Percentiles rank a stretch among this genome's conserved stretches.
Conservation (phyloP, 64 coral and sea anemone genomes). For the Pachyseris speciosa region DNA sequence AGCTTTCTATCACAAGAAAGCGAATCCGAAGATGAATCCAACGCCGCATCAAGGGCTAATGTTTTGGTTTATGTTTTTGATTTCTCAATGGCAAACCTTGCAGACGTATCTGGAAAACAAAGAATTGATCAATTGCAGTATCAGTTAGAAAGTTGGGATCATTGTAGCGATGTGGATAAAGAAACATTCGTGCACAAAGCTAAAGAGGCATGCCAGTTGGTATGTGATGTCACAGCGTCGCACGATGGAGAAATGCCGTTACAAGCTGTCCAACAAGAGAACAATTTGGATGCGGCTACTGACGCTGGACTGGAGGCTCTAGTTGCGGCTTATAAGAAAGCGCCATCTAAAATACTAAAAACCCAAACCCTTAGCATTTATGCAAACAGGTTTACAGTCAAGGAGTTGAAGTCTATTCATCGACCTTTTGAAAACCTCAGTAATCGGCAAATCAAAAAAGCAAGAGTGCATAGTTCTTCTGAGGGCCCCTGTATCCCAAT, state of each 20-base stretch:
- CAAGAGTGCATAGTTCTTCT: neutral
- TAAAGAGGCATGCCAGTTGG: too few relatives aligned
- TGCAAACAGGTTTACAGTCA: neutral
- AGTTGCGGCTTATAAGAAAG: constrained; percentile 53
- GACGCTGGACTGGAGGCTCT: constrained; percentile 38
- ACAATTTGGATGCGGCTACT: neutral
- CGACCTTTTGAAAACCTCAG: too few relatives aligned
- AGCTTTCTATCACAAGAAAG: neutral
- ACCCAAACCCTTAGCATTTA: neutral
- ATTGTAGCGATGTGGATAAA: too few relatives aligned
- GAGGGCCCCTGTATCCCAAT: neutral
- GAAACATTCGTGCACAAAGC: too few relatives aligned
- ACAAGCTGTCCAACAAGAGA: too few relatives aligned
- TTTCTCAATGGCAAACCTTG: too few relatives aligned
- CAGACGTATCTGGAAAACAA: neutral
- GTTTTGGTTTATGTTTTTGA: too few relatives aligned
- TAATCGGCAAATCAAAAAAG: constrained; percentile 4
- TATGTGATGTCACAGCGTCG: constrained; percentile 63
- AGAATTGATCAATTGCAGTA: neutral
- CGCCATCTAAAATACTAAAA: constrained; percentile 15
- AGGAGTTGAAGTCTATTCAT: too few relatives aligned
- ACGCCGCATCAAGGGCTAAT: too few relatives aligned
- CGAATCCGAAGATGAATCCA: neutral
- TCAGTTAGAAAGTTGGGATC: too few relatives aligned
- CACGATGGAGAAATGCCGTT: constrained; percentile 17